Evolutionary conservation across 2,797 vertebrate genomes (phyloP).

Genomic region (Lacerta bilineata): DNA sequence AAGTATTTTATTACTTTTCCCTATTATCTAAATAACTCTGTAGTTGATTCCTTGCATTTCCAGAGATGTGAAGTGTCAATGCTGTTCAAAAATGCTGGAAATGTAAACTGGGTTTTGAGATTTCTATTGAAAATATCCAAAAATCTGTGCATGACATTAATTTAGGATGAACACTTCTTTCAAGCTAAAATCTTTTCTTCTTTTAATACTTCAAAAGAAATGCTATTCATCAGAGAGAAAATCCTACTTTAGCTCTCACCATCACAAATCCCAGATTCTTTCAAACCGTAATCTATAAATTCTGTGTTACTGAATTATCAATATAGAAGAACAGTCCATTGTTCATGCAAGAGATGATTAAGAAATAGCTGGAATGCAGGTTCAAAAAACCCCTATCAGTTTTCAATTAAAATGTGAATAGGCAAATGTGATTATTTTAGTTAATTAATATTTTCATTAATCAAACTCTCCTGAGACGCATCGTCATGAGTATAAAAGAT

Average conservation of each 20-base stretch:
- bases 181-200: conserved; percentile 45
- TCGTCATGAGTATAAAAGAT: conserved; percentile 59
- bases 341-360: conserved; percentile 56
- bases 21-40: not conserved
- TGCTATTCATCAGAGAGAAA: conserved; percentile 42
- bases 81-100: conserved; percentile 23
- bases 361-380: conserved; percentile 48
- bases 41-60: not conserved
- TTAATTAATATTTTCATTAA: conserved; percentile 72
- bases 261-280: conserved; percentile 33
- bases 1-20: not conserved
- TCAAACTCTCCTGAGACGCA: conserved; percentile 59
- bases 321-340: conserved; percentile 44
- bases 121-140: conserved; percentile 16
- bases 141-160: conserved; percentile 29
- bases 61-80: not conserved
- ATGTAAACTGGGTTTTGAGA: conserved; percentile 33
- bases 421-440: conserved; percentile 65
- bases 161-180: conserved; percentile 36
- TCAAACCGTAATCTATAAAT: conserved; percentile 51
- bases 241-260: conserved; percentile 43
- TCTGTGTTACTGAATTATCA: conserved; percentile 33
- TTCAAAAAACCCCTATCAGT: conserved; percentile 50
- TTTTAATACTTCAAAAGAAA: conserved; percentile 30
- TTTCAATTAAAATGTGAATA: conserved; percentile 77